phyloP scores from a whole-genome alignment of 2,113 vertebrate species.

The Mionectes macconnelli region DNA sequence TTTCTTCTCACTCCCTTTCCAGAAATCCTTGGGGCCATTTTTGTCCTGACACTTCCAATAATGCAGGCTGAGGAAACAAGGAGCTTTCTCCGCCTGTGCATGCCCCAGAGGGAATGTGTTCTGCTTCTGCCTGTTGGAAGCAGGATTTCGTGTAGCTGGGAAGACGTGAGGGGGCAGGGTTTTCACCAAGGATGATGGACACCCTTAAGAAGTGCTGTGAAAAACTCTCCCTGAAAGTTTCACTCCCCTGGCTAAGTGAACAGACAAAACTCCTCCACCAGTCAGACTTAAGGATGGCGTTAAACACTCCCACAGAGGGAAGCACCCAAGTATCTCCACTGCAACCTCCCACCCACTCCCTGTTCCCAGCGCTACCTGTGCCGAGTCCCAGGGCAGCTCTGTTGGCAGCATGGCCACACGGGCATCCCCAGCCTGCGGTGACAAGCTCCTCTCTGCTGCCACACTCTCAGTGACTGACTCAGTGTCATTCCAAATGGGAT shows the following conservation, averaged over 20 bases:
- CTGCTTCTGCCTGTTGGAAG: background rate
- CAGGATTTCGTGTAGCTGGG: background rate
- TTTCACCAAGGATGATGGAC: background rate
- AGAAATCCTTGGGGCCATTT: background rate
- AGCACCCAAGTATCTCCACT: background rate
- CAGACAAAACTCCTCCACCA: background rate
- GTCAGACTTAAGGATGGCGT: rapidly evolving
- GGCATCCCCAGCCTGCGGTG: slow-evolving; percentile 30
- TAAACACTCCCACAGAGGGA: background rate
- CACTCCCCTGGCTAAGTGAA: background rate
- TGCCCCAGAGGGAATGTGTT: background rate
- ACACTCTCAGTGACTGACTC: slow-evolving; percentile 23
- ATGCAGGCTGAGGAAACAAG: slow-evolving; percentile 9
- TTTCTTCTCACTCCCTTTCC: slow-evolving; percentile 2
- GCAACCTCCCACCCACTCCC: background rate
- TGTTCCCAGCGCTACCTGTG: slow-evolving; percentile 68
- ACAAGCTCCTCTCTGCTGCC: slow-evolving; percentile 3
- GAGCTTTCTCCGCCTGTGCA: background rate
- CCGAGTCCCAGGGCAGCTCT: slow-evolving; percentile 69
- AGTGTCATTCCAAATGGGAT: background rate
- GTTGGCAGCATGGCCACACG: slow-evolving; percentile 31
- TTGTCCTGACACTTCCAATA: slow-evolving; percentile 49
- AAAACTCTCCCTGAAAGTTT: background rate
- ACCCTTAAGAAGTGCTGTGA: background rate
- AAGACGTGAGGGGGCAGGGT: background rate